Base-by-base conservation (phyloP, 2,888 invertebrate genomes). In the Barypeithes pellucidus region DNA sequence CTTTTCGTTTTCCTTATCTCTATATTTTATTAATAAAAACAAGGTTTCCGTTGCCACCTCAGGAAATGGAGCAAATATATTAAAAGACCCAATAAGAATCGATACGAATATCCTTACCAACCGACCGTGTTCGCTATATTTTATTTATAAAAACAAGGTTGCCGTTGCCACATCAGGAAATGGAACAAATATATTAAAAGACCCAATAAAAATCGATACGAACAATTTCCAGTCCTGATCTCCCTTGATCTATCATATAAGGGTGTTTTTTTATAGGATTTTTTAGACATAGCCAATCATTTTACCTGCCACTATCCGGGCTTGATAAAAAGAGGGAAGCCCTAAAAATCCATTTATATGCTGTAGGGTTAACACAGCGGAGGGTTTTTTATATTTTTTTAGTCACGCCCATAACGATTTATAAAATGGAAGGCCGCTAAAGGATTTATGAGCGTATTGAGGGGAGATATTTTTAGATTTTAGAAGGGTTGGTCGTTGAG, bases 301-400 rank as follows among this genome's bases (percentile, higher is more conserved):
- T 11, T 54, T 52, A 63, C 62, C 54, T 61, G 50, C 43, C 62
- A 33, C 45, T 20, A 63, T 69, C 11, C 12, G 18, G 50, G 60
- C 33, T 24, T 41, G 20, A 66, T 60, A 60, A 66, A 61, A 67
- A 60, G 50, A 22, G 65, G 65, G 52, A 50, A 29, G 65, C 4
- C 33, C 65, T 22, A 39, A 43, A 41, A 45, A 22, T 65, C 36
- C 22, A 47, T 50, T 65, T 54, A 41, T 5, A 41, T 5, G n/a
- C 22, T n/a, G 36, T 24, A 57, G 67, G 67, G 67, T 67, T 67
- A 57, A 52, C 57, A 67, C 29, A 18, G 29, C 22, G 29, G 1
- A 16, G 77, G 71, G 75, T 52, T 60, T 80, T 80, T 81, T 81
- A 80, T 81, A 79, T 77, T 78, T 79, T 80, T 80, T 79, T 77